Evolutionary conservation across 2,113 vertebrate species (phyloP).

Genomic region (Falco punctatus): DNA sequence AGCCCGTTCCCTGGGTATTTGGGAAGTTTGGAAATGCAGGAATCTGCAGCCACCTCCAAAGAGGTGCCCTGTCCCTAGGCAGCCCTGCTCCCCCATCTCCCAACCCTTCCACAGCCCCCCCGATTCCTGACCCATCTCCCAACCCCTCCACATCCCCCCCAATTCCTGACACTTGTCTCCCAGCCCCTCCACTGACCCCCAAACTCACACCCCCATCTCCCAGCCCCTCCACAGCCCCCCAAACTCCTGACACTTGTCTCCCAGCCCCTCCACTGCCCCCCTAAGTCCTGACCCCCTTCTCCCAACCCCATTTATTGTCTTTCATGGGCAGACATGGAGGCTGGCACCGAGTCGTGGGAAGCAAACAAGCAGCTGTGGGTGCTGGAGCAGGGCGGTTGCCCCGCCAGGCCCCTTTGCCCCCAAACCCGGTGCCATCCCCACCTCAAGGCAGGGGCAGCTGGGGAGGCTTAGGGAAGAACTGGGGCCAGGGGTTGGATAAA

Average conservation of each 20-base stretch:
- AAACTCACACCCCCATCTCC: no score
- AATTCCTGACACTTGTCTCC: no score
- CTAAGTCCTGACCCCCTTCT: not conserved
- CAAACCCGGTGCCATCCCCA: not conserved
- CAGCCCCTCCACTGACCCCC: not conserved
- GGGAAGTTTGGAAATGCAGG: accelerated
- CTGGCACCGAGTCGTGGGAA: slow-evolving; percentile 42
- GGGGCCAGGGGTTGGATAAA: not conserved
- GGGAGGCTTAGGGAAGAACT: not conserved
- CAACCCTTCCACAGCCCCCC: not conserved
- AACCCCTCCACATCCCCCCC: not conserved
- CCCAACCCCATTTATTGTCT: not conserved
- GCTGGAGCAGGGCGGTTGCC: not conserved
- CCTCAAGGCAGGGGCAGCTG: not conserved
- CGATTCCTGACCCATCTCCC: not conserved
- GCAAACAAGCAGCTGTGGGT: not conserved
- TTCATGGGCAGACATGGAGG: not conserved
- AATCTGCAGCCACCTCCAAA: accelerated
- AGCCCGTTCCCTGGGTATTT: accelerated
- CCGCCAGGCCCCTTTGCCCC: not conserved
- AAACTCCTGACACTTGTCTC: no score
- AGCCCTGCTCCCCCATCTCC: accelerated
- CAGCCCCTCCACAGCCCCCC: no score
- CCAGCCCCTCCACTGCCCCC: not conserved
- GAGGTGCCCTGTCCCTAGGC: accelerated